Base-by-base conservation (phyloP, 2,888 invertebrate genomes). In the Poecilobothrus nobilitatus region DNA sequence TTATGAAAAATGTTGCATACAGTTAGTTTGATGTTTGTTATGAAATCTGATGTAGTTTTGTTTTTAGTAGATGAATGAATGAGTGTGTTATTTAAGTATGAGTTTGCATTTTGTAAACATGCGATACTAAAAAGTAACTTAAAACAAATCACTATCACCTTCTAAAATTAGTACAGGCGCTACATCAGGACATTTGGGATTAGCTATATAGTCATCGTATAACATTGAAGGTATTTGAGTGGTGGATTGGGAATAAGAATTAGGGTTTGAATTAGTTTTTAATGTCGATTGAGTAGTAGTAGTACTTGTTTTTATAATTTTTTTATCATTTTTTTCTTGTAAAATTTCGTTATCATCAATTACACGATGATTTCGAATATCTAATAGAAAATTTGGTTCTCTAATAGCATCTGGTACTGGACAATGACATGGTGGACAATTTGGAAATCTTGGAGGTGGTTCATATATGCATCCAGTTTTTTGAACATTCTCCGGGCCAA, bases 101-200 rank as follows among this genome's bases (percentile, higher is more conserved):
- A 71, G 71, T 68, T 53, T 61, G 72, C 71, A 68, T 65, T 64
- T 67, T 70, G 3, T 5, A 8, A 41, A 53, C 53, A 53, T 53
- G 53, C 53, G 18, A 53, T 12, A 41, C 9, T 3, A 15, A 41
- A 41, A 41, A 15, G 1, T 4, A n/a, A 53, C 9, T 2, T 6
- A 18, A 53, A 53, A 53, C n/a, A 53, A 53, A 53, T 15, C 18
- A 53, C 53, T 18, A 86, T 87, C 89, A 92, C 92, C 92, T 92
- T 92, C 92, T 79, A 92, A 85, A 80, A 92, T 90, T 78, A 92
- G 87, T 83, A 92, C 91, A 81, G 90, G 86, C 83, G 86, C 86
- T 84, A 78, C 87, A 88, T 82, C 88, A 85, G 79, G 87, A 84
- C 79, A 87, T 86, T 53, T 53, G 15, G 53, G 53, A 53, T 53